Evolutionary conservation across 37 sponge, comb jelly and placozoan species (phyloP), one percentile per base, ranked within the genome.

Genomic region (Halichondria panicea): DNA sequence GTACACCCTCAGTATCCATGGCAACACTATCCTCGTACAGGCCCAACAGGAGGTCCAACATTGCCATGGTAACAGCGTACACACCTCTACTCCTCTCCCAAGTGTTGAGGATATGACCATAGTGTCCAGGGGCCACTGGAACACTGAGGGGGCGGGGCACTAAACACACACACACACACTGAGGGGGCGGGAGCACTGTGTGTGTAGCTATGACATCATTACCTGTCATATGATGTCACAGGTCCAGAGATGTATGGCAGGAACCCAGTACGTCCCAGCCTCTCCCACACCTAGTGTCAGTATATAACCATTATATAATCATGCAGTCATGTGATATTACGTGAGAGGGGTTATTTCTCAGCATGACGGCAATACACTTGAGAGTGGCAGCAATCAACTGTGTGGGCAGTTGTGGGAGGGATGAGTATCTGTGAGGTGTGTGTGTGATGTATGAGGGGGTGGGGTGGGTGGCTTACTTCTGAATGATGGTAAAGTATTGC

Each of bases 41-140:
- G 12, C 43, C 32, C 65, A 68, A 66, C 45, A 92, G 59, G 25
- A 88, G 75, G 54, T 84, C 85, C 45, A 92, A 43, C 64, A 88
- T 84, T 59, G 86, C 93, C 78, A 84, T 83, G 77, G 93, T 80
- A 43, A 92, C 78, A 53, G 73, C 59, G 45, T 88, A 92, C 35
- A 36, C 21, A 0, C 93, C 93, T 42, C 69, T 36, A 44, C 89
- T 81, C 4, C 89, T 70, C 43, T 92, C 93, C 71, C 84, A 78
- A 3, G 74, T 43, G 25, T 80, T 74, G 60, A 88, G 37, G 32
- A 92, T 57, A 32, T 92, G 81, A 35, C 93, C 90, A 77, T 88
- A 92, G 37, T 88, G 75, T 56, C 89, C 86, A 40, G 89, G 81
- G 46, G 85, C 67, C 3, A 92, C 78, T 39, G 63, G 34, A 27